A percentile compares a stretch with the other conserved stretches of the same genome.
Evolutionary conservation across 2,888 invertebrate genomes (phyloP).

Genomic region (Neria commutata): DNA sequence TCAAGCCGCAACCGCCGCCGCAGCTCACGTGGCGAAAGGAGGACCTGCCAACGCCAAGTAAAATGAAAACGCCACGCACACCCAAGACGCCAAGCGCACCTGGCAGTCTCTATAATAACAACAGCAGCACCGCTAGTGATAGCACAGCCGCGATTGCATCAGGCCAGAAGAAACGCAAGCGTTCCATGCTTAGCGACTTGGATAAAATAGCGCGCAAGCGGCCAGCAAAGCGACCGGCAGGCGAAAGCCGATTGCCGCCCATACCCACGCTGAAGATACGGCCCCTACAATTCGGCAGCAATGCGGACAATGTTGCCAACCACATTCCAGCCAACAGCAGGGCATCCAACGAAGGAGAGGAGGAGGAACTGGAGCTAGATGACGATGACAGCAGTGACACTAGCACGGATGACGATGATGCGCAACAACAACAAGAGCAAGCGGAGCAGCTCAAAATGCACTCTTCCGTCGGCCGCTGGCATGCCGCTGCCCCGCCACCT

Average conservation of each 20-base stretch:
- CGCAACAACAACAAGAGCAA: conserved; percentile 54
- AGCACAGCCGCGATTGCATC: conserved; percentile 22
- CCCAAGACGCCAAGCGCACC: conserved; percentile 33
- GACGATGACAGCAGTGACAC: conserved; percentile 47
- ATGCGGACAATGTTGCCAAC: conserved; percentile 39
- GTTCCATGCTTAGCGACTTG: no score
- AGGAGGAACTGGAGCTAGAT: conserved; percentile 27
- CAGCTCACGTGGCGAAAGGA: conserved; percentile 77
- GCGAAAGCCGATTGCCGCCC: conserved; percentile 61
- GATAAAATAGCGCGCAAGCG: conserved; percentile 36
- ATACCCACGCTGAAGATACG: conserved; percentile 62
- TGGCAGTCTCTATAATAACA: conserved; percentile 16
- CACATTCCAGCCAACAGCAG: conserved; percentile 38
- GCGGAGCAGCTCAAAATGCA: conserved; percentile 26
- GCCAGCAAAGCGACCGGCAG: conserved; percentile 30
- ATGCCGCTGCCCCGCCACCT: conserved; percentile 1
- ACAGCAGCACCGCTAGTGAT: conserved; percentile 1
- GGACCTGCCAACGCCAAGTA: conserved; percentile 68
- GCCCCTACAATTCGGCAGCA: conserved; percentile 42
- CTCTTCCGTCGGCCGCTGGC: conserved; percentile 19
- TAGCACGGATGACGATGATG: conserved; percentile 61
- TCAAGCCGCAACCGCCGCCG: conserved; percentile 68
- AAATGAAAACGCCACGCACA: conserved; percentile 34
- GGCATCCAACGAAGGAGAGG: conserved; percentile 29
- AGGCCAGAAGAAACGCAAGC: no score